phyloP scores from a whole-genome alignment of 92 coral and sea anemone species.

The Anthopleura xanthogrammica region DNA sequence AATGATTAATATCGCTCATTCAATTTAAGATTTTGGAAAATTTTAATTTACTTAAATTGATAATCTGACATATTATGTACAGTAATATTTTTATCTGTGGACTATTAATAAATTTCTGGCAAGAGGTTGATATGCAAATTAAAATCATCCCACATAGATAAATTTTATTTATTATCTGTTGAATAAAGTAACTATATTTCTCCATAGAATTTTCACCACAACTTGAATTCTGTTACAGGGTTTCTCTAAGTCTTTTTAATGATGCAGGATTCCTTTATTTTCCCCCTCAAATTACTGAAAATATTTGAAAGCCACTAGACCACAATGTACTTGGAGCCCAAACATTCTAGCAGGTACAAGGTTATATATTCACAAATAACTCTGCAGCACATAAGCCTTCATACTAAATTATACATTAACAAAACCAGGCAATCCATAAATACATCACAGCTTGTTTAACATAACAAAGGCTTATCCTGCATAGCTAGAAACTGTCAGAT shows the following conservation, averaged over 20 bases:
- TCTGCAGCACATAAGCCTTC: background rate
- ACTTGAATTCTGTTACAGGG: too few species aligned
- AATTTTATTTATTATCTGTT: background rate
- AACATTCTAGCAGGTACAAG: background rate
- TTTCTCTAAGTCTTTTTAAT: too few species aligned
- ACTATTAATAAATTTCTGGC: background rate
- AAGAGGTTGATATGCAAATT: slow-evolving; percentile 2
- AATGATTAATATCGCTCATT: background rate
- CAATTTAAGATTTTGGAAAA: background rate
- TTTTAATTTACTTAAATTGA: background rate
- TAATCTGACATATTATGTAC: background rate
- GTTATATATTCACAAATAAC: background rate
- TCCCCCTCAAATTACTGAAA: too few species aligned
- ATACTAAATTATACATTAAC: background rate
- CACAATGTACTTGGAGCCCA: background rate
- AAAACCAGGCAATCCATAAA: background rate
- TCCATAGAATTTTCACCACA: background rate
- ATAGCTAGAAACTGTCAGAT: too few species aligned
- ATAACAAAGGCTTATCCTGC: too few species aligned
- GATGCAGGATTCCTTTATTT: too few species aligned
- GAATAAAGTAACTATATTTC: background rate
- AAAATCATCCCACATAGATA: background rate
- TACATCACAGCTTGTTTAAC: slow-evolving; percentile 5
- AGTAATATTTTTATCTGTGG: background rate
- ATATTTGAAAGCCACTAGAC: background rate